Evolutionary conservation across 2,797 vertebrate species (phyloP).

Genomic region (Pipistrellus pipistrellus): DNA sequence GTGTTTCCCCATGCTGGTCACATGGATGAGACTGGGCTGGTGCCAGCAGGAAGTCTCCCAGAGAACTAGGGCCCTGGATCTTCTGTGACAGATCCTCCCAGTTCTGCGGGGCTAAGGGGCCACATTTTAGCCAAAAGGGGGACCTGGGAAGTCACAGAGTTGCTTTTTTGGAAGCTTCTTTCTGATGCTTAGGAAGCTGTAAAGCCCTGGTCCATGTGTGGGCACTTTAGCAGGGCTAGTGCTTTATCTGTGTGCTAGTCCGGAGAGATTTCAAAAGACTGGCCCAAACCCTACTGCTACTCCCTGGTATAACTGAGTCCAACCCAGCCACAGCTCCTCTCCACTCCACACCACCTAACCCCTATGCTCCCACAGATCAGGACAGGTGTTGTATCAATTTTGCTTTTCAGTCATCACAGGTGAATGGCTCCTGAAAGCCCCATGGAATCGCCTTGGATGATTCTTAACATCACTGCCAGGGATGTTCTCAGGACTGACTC

Average conservation of each 20-base stretch:
- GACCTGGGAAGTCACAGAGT: neutral
- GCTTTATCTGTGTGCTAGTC: constrained; percentile 82
- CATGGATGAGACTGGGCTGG: neutral
- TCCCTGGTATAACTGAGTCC: constrained; percentile 80
- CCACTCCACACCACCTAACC: neutral
- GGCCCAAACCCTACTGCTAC: constrained; percentile 73
- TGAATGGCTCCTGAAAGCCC: constrained; percentile 76
- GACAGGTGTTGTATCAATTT: constrained; percentile 72
- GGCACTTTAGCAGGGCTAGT: constrained; percentile 81
- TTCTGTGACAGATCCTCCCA: neutral
- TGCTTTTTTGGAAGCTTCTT: constrained; percentile 55
- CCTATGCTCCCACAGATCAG: constrained; percentile 76
- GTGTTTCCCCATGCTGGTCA: neutral
- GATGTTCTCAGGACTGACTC: constrained; percentile 78
- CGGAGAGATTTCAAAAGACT: constrained; percentile 81
- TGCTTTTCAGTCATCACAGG: constrained; percentile 75
- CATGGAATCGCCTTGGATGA: constrained; percentile 76
- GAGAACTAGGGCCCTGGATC: neutral
- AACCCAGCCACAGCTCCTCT: constrained; percentile 70
- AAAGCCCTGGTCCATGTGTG: constrained; percentile 63
- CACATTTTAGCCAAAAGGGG: neutral
- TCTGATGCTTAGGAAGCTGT: neutral
- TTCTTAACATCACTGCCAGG: constrained; percentile 78
- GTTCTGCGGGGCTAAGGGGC: neutral
- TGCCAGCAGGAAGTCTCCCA: neutral